Conservation (phyloP, 1,140 invertebrate genomes). For the Littorina saxatilis region DNA sequence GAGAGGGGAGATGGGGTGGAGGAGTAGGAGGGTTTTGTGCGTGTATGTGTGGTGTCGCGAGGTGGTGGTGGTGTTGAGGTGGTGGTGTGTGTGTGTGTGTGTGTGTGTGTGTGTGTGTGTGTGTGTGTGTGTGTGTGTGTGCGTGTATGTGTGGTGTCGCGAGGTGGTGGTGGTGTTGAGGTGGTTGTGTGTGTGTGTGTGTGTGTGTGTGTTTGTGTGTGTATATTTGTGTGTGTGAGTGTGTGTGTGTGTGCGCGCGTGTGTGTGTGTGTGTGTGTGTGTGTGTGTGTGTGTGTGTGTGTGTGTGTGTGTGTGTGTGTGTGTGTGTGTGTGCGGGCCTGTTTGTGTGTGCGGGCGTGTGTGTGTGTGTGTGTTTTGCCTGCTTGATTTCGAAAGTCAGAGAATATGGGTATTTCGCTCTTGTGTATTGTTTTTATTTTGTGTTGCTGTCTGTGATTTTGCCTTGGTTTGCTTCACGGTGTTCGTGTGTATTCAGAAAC, state of each 20-base stretch:
- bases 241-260: background rate
- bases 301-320: slow-evolving; percentile 20
- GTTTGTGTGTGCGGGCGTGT: background rate
- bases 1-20: background rate
- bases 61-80: too few species aligned
- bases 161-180: slow-evolving; percentile 21
- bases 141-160: background rate
- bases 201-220: background rate
- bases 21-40: background rate
- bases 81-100: too few species aligned
- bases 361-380: background rate
- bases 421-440: too few species aligned
- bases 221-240: background rate
- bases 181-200: background rate
- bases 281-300: background rate
- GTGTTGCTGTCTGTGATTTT: background rate
- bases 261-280: slow-evolving; percentile 5
- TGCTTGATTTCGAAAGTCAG: background rate
- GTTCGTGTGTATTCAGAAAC: too few species aligned
- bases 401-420: background rate
- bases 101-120: too few species aligned
- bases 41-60: too few species aligned
- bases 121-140: too few species aligned
- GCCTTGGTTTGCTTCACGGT: background rate
- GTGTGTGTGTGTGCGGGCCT: slow-evolving; percentile 11